Conservation (phyloP, 2,888 invertebrate genomes). For the Lapara coniferarum region DNA sequence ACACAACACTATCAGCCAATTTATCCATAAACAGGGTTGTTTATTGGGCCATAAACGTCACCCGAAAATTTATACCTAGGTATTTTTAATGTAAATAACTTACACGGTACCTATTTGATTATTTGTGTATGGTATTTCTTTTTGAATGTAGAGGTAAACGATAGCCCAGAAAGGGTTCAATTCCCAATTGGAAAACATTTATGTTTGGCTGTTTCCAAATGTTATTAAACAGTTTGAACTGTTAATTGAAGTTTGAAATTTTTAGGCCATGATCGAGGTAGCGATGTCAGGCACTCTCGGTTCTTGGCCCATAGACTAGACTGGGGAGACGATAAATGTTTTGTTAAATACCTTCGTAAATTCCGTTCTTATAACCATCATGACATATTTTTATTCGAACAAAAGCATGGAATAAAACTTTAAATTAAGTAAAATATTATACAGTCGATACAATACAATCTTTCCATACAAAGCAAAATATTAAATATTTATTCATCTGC, state of each 20-base stretch:
- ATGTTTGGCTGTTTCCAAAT: not conserved
- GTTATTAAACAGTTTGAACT: too few relatives aligned
- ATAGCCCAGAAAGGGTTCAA: not conserved
- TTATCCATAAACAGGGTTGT: slow-evolving; percentile 24
- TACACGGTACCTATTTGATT: slow-evolving; percentile 16
- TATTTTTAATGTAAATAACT: slow-evolving; percentile 24
- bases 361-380: too few relatives aligned
- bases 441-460: too few relatives aligned
- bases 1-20: slow-evolving; percentile 19
- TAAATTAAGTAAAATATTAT: not conserved
- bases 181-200: not conserved
- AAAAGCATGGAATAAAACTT: not conserved
- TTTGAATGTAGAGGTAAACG: not conserved
- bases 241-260: too few relatives aligned
- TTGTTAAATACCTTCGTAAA: too few relatives aligned
- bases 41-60: slow-evolving; percentile 20
- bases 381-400: not conserved
- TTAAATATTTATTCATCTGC: too few relatives aligned
- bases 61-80: slow-evolving; percentile 12
- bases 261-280: too few relatives aligned
- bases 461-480: too few relatives aligned
- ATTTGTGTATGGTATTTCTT: slow-evolving; percentile 12
- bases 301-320: too few relatives aligned
- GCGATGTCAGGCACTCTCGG: too few relatives aligned
- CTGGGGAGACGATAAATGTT: too few relatives aligned